Evolutionary conservation across 1,140 invertebrate species (phyloP).

Genomic region (Doryteuthis pealeii): DNA sequence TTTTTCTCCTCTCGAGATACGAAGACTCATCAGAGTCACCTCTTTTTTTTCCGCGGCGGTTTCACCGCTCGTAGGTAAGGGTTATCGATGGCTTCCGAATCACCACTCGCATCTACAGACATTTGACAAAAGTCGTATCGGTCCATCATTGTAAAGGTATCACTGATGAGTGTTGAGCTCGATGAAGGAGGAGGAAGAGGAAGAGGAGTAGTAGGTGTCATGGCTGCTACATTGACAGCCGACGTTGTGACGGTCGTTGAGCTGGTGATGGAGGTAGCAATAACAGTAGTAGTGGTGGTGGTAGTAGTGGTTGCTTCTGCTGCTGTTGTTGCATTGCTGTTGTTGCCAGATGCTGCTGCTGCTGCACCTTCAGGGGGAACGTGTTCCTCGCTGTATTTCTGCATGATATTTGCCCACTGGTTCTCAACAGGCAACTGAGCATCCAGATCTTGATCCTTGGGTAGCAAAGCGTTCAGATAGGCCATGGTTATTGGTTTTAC

Average conservation of each 20-base stretch:
- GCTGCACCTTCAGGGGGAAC: neutral
- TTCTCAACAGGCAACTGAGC: conserved; percentile 75
- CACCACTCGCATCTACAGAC: conserved; percentile 26
- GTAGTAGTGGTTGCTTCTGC: conserved; percentile 2
- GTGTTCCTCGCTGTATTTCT: conserved; percentile 8
- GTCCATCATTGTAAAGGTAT: neutral
- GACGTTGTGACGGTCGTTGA: conserved; percentile 5
- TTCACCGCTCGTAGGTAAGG: conserved; percentile 82
- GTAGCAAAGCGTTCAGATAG: conserved; percentile 83
- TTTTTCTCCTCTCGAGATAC: neutral
- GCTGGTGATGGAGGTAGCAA: neutral
- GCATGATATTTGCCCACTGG: conserved; percentile 50
- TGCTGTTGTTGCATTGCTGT: conserved; percentile 18
- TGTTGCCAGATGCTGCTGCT: conserved; percentile 24
- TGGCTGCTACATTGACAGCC: conserved; percentile 1
- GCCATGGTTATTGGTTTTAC: conserved; percentile 79
- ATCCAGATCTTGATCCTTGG: conserved; percentile 93
- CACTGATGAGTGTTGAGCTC: neutral
- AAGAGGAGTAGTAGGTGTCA: neutral
- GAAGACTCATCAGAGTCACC: neutral
- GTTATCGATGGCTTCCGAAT: conserved; percentile 73
- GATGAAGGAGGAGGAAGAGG: neutral
- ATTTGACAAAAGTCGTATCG: neutral
- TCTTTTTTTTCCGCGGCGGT: conserved; percentile 62
- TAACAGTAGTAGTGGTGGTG: neutral